Conservation (phyloP, 2,797 vertebrate genomes). For the Chaetodon trifasciatus region DNA sequence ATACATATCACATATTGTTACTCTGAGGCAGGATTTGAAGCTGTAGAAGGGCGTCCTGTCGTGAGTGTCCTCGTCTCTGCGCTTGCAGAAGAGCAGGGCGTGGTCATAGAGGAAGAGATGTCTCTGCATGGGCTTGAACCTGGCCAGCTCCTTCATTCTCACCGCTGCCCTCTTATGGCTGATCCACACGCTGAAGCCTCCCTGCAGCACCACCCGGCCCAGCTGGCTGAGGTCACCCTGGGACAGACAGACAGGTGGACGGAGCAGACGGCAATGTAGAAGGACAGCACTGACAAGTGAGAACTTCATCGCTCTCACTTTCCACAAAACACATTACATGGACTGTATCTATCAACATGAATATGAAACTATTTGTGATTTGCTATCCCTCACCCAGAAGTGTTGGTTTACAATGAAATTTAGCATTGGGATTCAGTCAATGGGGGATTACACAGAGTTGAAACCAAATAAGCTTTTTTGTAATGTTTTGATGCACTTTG, state of each 20-base stretch:
- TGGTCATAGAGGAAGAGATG: slow-evolving; percentile 96
- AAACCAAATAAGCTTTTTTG: too few species aligned
- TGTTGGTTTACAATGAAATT: too few species aligned
- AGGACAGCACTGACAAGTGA: background rate
- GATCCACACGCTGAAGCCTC: slow-evolving; percentile 96
- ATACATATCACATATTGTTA: slow-evolving; percentile 72
- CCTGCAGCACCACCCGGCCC: slow-evolving; percentile 94
- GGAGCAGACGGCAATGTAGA: background rate
- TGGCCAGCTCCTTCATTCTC: slow-evolving; percentile 96
- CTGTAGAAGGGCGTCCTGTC: slow-evolving; percentile 94
- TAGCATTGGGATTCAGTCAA: too few species aligned
- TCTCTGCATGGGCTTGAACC: slow-evolving; percentile 98
- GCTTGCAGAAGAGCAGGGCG: slow-evolving; percentile 97
- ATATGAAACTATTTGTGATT: background rate
- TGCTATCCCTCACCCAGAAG: background rate
- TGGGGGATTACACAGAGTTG: too few species aligned
- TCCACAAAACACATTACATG: background rate
- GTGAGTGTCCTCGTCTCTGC: slow-evolving; percentile 89
- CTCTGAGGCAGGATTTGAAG: slow-evolving; percentile 96
- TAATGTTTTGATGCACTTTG: too few species aligned
- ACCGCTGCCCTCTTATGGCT: slow-evolving; percentile 93
- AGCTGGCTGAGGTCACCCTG: slow-evolving; percentile 94
- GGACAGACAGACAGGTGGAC: background rate
- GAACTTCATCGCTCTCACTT: background rate
- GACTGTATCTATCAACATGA: background rate